phyloP scores from a whole-genome alignment of 2,888 invertebrate species.

The Timema podura region DNA sequence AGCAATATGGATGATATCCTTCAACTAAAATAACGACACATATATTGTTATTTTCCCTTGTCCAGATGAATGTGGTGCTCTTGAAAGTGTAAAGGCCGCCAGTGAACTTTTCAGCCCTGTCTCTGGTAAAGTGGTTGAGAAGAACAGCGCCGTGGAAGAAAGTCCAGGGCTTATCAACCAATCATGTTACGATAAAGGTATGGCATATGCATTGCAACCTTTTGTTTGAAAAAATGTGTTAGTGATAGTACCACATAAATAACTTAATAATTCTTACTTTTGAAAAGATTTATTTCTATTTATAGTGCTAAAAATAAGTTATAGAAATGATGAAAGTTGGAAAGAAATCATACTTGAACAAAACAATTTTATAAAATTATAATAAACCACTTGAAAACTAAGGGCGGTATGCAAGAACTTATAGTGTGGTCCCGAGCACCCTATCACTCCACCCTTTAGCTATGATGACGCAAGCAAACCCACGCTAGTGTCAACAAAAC shows the following conservation, averaged over 20 bases:
- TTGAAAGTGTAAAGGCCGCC: slow-evolving; percentile 99
- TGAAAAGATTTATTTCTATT: neutral
- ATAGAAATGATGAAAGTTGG: neutral
- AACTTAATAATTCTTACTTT: neutral
- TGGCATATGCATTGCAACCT: neutral
- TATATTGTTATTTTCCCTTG: slow-evolving; percentile 6
- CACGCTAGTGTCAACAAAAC: too few relatives aligned
- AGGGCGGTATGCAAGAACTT: too few relatives aligned
- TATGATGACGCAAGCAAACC: too few relatives aligned
- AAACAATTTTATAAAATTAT: too few relatives aligned
- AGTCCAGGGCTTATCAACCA: slow-evolving; percentile 86
- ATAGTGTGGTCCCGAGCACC: too few relatives aligned
- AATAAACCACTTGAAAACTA: too few relatives aligned
- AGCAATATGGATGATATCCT: too few relatives aligned
- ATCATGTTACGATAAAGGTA: slow-evolving; percentile 85
- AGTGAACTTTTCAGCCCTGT: slow-evolving; percentile 93
- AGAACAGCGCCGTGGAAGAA: slow-evolving; percentile 75
- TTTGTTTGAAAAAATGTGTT: neutral
- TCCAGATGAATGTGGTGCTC: slow-evolving; percentile 86
- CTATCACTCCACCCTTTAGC: too few relatives aligned
- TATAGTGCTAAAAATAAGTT: neutral
- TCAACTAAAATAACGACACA: too few relatives aligned
- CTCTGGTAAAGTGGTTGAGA: slow-evolving; percentile 79
- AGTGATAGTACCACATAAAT: neutral
- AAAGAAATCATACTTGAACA: too few relatives aligned